phyloP scores from a whole-genome alignment of 2,888 invertebrate genomes.

The Lepidonotus clava region DNA sequence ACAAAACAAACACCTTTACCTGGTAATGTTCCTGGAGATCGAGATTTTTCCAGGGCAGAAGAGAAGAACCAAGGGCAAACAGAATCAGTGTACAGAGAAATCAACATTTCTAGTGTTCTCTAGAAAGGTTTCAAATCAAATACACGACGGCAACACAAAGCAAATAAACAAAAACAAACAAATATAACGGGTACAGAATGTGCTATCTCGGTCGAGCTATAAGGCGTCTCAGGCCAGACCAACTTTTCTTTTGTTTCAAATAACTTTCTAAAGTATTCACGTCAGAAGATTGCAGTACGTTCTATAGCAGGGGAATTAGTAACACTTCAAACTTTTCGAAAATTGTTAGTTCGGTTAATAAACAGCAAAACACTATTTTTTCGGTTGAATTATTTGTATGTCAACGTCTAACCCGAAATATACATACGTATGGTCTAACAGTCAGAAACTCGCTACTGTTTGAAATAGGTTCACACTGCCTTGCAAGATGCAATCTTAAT shows the following conservation, averaged over 20 bases:
- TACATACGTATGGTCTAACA: background rate
- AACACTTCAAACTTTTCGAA: no score
- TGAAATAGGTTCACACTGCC: background rate
- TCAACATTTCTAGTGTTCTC: constrained; percentile 12
- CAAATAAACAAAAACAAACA: constrained; percentile 14
- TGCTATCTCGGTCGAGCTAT: background rate
- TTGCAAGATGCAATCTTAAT: no score
- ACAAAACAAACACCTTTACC: background rate
- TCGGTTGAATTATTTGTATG: no score
- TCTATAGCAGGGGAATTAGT: background rate
- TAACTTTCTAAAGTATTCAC: no score
- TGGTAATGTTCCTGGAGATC: constrained; percentile 16
- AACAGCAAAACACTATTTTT: no score
- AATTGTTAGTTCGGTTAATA: no score
- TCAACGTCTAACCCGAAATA: background rate
- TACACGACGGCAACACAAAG: background rate
- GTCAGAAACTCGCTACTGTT: background rate
- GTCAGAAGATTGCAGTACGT: background rate
- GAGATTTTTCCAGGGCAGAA: constrained; percentile 2
- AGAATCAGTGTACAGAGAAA: constrained; percentile 45
- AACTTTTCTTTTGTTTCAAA: background rate
- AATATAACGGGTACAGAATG: no score
- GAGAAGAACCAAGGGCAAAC: constrained; percentile 19
- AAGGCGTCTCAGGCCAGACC: constrained; percentile 30
- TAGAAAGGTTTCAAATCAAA: background rate